A percentile compares a stretch with the other conserved stretches of the same genome.
Conservation (phyloP, 2,797 vertebrate species). For the Telmatherina bonti region DNA sequence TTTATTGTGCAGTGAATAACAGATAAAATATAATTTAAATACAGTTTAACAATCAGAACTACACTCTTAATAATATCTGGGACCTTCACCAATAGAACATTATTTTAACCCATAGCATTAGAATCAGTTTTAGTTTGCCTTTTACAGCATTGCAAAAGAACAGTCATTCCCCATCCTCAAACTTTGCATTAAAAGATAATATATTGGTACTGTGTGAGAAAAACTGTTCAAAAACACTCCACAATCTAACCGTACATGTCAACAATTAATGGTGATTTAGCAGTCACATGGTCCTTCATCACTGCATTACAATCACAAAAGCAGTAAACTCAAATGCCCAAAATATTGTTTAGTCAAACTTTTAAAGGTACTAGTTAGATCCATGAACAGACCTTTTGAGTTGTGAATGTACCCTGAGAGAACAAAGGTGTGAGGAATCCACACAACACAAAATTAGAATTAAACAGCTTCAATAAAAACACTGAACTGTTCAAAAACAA, state of each 20-base stretch:
- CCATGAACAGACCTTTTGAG: constrained; percentile 19
- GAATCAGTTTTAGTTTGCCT: not conserved
- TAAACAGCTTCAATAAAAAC: constrained; percentile 30
- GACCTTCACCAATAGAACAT: constrained; percentile 14
- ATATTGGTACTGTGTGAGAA: constrained; percentile 26
- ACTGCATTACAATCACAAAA: constrained; percentile 36
- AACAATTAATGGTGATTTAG: constrained; percentile 1
- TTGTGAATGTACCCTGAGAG: constrained; percentile 64
- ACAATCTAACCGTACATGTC: constrained; percentile 32
- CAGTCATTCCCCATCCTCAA: constrained; percentile 25
- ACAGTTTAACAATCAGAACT: constrained; percentile 40
- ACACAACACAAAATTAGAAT: constrained; percentile 38
- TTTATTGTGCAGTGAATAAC: constrained; percentile 49
- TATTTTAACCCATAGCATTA: constrained; percentile 3
- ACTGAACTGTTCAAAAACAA: constrained; percentile 10
- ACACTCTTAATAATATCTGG: constrained; percentile 15
- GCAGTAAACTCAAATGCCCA: constrained; percentile 44
- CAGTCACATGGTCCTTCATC: constrained; percentile 22
- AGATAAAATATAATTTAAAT: constrained; percentile 26
- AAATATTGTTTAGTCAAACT: constrained; percentile 4
- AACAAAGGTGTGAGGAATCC: constrained; percentile 53
- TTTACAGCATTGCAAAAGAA: constrained; percentile 27
- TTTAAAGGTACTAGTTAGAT: constrained; percentile 49
- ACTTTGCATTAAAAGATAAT: constrained; percentile 28
- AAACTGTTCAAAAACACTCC: constrained; percentile 30